These are phyloP conservation scores for Paracyclopina nana DNA, from an alignment of 1,140 invertebrate genomes.

Conservation along the genomic window DNA sequence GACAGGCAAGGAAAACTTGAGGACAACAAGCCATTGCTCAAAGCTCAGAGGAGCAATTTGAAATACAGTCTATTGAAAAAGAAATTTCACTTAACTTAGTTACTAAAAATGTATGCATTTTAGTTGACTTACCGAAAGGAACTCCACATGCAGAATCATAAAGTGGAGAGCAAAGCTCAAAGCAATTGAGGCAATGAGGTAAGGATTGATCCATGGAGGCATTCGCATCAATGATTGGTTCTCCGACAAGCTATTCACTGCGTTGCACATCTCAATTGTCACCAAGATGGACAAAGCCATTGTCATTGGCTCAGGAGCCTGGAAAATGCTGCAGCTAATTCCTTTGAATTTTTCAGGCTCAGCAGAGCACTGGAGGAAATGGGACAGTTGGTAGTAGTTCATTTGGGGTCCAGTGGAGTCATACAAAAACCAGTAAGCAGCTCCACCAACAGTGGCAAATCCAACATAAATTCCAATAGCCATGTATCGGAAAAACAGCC, in stretches of 20 bases:
- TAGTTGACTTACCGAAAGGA: constrained; percentile 70
- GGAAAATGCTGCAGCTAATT: constrained; percentile 90
- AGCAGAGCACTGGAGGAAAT: constrained; percentile 26
- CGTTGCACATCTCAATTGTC: constrained; percentile 99
- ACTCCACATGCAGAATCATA: constrained; percentile 94
- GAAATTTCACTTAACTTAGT: constrained; percentile 9
- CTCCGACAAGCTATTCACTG: constrained; percentile 93
- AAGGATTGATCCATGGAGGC: constrained; percentile 97
- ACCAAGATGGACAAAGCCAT: constrained; percentile 99
- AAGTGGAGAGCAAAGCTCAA: constrained; percentile 99
- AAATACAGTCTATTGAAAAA: constrained; percentile 71
- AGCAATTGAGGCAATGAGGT: constrained; percentile 90
- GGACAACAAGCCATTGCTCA: constrained; percentile 94
- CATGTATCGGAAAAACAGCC: constrained; percentile 94
- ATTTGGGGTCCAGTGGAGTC: constrained; percentile 81
- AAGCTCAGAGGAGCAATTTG: constrained; percentile 85
- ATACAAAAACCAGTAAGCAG: constrained; percentile 98
- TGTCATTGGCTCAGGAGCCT: constrained; percentile 96
- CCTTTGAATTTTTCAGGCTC: constrained; percentile 65
- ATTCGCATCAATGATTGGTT: constrained; percentile 95
- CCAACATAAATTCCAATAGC: constrained; percentile 81
- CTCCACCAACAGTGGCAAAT: constrained; percentile 91
- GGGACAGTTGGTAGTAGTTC: constrained; percentile 78
- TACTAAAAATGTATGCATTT: not conserved
- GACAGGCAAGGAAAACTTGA: constrained; percentile 99